Evolutionary conservation across 2,797 vertebrate species (phyloP), one percentile per base, ranked within the genome.

Genomic region (Sebastes paucispinis): DNA sequence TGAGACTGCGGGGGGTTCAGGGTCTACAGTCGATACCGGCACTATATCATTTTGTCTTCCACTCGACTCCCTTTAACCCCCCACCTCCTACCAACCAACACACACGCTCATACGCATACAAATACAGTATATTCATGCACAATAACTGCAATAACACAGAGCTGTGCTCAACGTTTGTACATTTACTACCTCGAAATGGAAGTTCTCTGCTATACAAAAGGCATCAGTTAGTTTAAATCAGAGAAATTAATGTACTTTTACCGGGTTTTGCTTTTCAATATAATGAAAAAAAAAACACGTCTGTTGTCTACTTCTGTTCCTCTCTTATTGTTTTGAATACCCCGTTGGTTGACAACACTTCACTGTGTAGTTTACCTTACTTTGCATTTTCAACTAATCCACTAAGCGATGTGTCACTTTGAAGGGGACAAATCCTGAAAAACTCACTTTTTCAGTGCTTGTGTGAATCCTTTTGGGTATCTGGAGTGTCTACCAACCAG

Each of bases 41-140:
- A 68, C 78, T 83, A 54, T 14, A 87, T 87, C 68, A 83, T 79
- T 72, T 75, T 85, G 74, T 78, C 76, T 76, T 65, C 24, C 31
- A 22, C 70, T 69, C 29, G 3, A 43, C 67, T 87, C 32, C 52
- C 31, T 65, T 54, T 54, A 71, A 69, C 31, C 12, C 31, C 9
- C 43, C 32, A n/a, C 29, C 20, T 27, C 36, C 34, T 5, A 18
- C 18, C 62, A 11, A 43, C n/a, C 16, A 22, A 36, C 65, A 66
- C 29, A 65, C 66, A 39, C 65, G n/a, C 27, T 5, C 29, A 64
- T 5, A 36, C 25, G 12, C 39, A 27, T 5, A 60, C 11, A 72
- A 18, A 57, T 36, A 62, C 36, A 39, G 13, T 57, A 58, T 58
- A 64, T 3, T 76, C 47, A 57, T 5, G n/a, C 47, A 25, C 72